A percentile compares a stretch with the other conserved stretches of the same genome.
phyloP scores from a whole-genome alignment of 2,113 vertebrate genomes.

The Centrocercus urophasianus region DNA sequence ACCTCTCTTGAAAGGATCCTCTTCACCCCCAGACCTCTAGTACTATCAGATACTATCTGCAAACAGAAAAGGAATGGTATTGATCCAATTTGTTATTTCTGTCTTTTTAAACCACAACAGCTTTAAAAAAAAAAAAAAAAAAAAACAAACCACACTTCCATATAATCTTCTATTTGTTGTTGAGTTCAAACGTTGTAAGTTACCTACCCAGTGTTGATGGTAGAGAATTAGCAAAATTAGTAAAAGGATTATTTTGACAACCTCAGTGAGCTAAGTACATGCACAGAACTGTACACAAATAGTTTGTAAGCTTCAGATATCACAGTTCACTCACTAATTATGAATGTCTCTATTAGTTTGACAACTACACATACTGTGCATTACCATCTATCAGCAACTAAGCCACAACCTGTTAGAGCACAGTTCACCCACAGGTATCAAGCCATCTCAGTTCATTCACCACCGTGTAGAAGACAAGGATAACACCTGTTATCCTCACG shows the following conservation, averaged over 20 bases:
- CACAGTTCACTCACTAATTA: background rate
- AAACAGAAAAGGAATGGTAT: background rate
- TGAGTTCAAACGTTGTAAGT: background rate
- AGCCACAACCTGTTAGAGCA: background rate
- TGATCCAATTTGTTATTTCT: background rate
- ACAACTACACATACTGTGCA: background rate
- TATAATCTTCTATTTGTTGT: background rate
- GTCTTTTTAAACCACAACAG: background rate
- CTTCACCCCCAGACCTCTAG: background rate
- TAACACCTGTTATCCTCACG: background rate
- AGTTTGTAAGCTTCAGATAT: background rate
- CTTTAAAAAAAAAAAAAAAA: no score
- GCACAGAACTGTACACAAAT: background rate
- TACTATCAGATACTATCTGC: background rate
- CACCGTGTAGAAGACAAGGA: rapidly evolving
- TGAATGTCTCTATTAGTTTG: background rate
- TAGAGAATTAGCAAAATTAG: background rate
- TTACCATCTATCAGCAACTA: background rate
- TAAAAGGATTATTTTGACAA: background rate
- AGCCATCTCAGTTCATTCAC: background rate
- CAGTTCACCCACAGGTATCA: background rate
- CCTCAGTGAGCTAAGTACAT: background rate
- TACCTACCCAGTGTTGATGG: rapidly evolving
- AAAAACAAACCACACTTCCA: no score
- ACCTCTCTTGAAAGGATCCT: background rate